phyloP scores from a whole-genome alignment of 2,113 vertebrate species.

The Paedocypris sp. region DNA sequence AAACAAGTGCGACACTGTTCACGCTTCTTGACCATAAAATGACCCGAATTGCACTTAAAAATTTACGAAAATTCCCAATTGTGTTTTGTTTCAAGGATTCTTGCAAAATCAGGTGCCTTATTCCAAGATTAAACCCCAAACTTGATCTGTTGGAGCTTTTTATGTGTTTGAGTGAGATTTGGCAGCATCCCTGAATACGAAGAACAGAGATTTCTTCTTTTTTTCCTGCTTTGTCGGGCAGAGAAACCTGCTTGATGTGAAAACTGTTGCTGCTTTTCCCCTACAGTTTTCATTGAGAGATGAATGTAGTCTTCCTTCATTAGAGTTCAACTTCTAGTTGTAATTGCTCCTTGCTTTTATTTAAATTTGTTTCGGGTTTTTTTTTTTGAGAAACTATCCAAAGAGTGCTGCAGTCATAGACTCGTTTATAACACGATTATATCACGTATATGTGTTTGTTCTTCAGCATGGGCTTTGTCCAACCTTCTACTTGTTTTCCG shows the following conservation, averaged over 20 bases:
- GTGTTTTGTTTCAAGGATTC: constrained; percentile 59
- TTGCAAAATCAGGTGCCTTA: constrained; percentile 72
- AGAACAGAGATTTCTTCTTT: no score
- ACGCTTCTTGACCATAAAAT: constrained; percentile 26
- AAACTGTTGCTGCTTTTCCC: constrained; percentile 60
- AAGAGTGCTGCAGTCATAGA: constrained; percentile 39
- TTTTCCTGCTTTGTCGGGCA: constrained; percentile 26
- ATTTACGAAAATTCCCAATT: constrained; percentile 39
- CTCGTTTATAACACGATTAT: constrained; percentile 36
- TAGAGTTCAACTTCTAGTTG: constrained; percentile 35
- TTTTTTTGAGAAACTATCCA: constrained; percentile 38
- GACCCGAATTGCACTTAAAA: constrained; percentile 41
- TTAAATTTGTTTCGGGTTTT: constrained; percentile 25
- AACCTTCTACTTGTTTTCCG: constrained; percentile 30
- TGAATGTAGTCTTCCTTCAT: constrained; percentile 68
- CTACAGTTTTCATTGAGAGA: constrained; percentile 35
- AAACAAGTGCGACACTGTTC: constrained; percentile 4
- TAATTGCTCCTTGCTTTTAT: no score
- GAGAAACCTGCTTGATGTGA: constrained; percentile 46
- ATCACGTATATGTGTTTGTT: constrained; percentile 34
- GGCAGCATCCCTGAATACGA: no score
- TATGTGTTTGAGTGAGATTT: constrained; percentile 36
- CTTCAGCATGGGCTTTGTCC: constrained; percentile 50
- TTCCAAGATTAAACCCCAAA: constrained; percentile 56
- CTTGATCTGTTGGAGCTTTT: constrained; percentile 42